Evolutionary conservation across 2,113 vertebrate genomes (phyloP).

Genomic region (Pholis gunnellus): DNA sequence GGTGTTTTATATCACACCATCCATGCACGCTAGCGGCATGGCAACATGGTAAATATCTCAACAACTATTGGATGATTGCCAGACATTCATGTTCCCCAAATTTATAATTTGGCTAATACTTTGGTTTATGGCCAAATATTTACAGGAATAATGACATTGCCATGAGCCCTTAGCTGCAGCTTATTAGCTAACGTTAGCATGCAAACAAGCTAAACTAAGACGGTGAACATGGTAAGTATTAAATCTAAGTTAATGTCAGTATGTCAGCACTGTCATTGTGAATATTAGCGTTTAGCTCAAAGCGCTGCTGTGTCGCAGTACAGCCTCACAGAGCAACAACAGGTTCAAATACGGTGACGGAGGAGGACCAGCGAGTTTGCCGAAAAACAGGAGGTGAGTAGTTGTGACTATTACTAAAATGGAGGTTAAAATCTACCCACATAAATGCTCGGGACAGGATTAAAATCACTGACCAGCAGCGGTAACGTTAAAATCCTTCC

Average conservation of each 20-base stretch:
- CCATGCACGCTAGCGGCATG: too few species aligned
- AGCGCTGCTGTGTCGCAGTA: background rate
- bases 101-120: too few species aligned
- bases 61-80: too few species aligned
- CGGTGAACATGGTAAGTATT: background rate
- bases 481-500: background rate
- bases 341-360: background rate
- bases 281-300: background rate
- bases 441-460: background rate
- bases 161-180: background rate
- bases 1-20: too few species aligned
- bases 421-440: background rate
- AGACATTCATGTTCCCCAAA: too few species aligned
- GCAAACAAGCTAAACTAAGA: background rate
- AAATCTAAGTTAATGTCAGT: background rate
- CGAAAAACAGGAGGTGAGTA: background rate
- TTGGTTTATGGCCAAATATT: background rate
- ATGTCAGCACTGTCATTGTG: background rate
- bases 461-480: background rate
- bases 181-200: background rate
- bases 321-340: background rate
- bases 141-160: background rate
- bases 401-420: background rate
- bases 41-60: too few species aligned
- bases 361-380: background rate